A percentile compares a stretch with the other conserved stretches of the same genome.
Evolutionary conservation across 2,888 invertebrate genomes (phyloP).

Genomic region (Penaeus monodon): DNA sequence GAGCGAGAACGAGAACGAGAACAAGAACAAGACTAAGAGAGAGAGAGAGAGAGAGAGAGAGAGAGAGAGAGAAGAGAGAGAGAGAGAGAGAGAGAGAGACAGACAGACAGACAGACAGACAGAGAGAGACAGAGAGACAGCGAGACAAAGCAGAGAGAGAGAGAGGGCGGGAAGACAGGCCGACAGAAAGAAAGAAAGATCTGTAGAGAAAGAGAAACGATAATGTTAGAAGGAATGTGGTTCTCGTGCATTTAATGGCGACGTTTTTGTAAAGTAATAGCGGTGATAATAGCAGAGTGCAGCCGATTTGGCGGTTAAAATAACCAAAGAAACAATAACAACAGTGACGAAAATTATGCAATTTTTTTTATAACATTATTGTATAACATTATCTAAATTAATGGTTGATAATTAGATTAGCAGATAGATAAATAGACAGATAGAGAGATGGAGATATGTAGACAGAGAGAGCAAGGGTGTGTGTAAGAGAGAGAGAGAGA

Average conservation of each 20-base stretch:
- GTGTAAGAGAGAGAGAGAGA: not conserved
- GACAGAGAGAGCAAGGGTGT: not conserved
- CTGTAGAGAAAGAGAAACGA: not conserved
- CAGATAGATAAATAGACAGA: not conserved
- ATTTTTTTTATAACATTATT: too few species aligned
- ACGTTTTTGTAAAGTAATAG: too few species aligned
- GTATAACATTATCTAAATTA: too few species aligned
- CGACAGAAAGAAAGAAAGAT: not conserved
- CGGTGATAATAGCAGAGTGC: too few species aligned
- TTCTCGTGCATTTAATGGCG: too few species aligned
- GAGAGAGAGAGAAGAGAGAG: fast-evolving
- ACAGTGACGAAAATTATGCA: not conserved
- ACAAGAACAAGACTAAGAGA: too few species aligned
- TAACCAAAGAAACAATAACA: not conserved
- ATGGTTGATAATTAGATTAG: too few species aligned
- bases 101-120: not conserved
- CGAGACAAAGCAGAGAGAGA: not conserved
- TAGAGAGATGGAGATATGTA: not conserved
- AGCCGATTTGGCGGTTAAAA: not conserved
- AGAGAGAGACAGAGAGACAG: not conserved
- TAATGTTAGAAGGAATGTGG: too few species aligned
- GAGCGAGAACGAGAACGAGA: not conserved
- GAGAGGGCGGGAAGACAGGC: not conserved
- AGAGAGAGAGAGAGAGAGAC: not conserved
- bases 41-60: not conserved